Base-by-base conservation (phyloP, 1,140 invertebrate species). In the Monomorium pharaonis region DNA sequence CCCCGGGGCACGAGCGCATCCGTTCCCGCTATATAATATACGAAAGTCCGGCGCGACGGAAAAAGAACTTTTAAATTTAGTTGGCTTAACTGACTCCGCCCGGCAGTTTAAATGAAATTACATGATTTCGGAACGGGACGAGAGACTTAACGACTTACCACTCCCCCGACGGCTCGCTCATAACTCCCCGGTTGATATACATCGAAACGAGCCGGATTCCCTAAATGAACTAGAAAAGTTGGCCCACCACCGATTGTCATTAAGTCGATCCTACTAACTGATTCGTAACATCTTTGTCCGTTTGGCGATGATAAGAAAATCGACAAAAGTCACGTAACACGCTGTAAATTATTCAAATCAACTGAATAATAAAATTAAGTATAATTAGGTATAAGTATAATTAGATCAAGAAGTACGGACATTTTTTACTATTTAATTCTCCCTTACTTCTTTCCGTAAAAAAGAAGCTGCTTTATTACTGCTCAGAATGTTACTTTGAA, bases 21-120 rank as follows among this genome's bases (percentile, higher is more conserved):
- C 74, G 63, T 67, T 80, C 27, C 47, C 84, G 75, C 76, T 85
- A 47, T 85, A 78, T 85, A 85, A 84, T 80, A 85, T 85, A 77
- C 47, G 76, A 80, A 85, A 80, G 84, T 80, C 84, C 60, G 60
- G 60, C 47, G 75, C 49, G 51, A 62, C 75, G 60, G 70, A 80
- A 85, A 78, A 85, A 80, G 84, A 85, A 85, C 74, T 54, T 85
- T 85, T 80, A 85, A 85, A 80, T 85, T 78, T 78, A 78, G 84
- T 85, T 85, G 74, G 76, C 84, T 78, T 85, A 85, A 85, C 74
- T 85, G 84, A 85, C 84, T 83, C 78, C 78, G 4, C 42, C 51
- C 49, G 51, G 37, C 51, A 74, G 67, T 83, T 83, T 83, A 83
- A 83, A 83, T 83, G 78, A 83, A 83, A 83, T 83, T 83, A 83